Evolutionary conservation across 2,888 invertebrate species (phyloP).

Genomic region (Campoplex nolae): DNA sequence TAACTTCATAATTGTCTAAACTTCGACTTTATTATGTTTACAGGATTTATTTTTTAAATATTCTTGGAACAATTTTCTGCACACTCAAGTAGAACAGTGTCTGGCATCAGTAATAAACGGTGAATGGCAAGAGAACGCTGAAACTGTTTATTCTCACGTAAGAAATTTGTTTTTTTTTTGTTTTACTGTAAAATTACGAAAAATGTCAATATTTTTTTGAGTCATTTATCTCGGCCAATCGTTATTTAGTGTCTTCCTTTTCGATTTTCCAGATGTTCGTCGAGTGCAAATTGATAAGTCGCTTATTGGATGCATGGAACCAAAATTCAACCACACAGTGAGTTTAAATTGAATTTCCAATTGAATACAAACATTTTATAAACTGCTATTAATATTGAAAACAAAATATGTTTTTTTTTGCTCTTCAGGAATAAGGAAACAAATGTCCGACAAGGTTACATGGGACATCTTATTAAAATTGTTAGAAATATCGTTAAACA

Average conservation of each 20-base stretch:
- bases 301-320: slow-evolving; percentile 93
- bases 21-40: slow-evolving; percentile 79
- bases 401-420: not conserved
- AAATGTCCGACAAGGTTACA: slow-evolving; percentile 87
- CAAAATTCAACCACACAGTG: slow-evolving; percentile 92
- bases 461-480: slow-evolving; percentile 89
- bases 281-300: slow-evolving; percentile 92
- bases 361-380: slow-evolving; percentile 23
- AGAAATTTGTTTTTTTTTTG: slow-evolving; percentile 72
- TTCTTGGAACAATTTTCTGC: slow-evolving; percentile 98
- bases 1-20: not conserved
- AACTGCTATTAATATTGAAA: not conserved
- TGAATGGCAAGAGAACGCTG: slow-evolving; percentile 79
- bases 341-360: slow-evolving; percentile 83
- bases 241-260: not conserved
- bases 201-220: slow-evolving; percentile 1
- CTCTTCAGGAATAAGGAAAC: slow-evolving; percentile 85
- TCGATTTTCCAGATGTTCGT: slow-evolving; percentile 88
- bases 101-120: slow-evolving; percentile 89
- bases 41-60: slow-evolving; percentile 96
- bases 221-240: slow-evolving; percentile 75
- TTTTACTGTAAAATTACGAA: not conserved
- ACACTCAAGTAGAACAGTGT: slow-evolving; percentile 94
- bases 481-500: slow-evolving; percentile 86
- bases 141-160: slow-evolving; percentile 87